Base-by-base conservation (phyloP, 2,113 vertebrate species). In the Martes martes region DNA sequence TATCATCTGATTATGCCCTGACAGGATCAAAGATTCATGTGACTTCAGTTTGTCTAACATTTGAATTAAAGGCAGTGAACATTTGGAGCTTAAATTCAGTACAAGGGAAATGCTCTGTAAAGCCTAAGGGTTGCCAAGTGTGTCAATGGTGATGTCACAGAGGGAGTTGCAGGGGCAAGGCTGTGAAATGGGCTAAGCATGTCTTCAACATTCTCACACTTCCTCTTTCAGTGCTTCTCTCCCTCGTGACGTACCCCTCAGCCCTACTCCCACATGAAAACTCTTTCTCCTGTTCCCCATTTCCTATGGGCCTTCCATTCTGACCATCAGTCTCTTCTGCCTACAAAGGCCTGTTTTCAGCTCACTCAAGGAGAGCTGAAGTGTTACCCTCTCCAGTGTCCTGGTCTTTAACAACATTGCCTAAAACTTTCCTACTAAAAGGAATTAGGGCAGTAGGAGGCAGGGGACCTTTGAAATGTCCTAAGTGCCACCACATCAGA, bases 1-100 rank as follows among this genome's bases (percentile, higher is more conserved):
- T 91, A 71, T 9, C 63, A 94, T 91, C 78, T 91, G 88, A 93
- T 79, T 95, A 87, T 28, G n/a, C 79, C 52, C 67, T n/a, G 11
- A 78, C 39, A 89, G 81, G 59, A 86, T 71, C 81, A 93, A 92
- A 97, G 93, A 67, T 3, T 6, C 71, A 15, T 3, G 74, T 81
- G 90, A 78, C 88, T 84, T 78, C 33, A 19, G 79, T 78, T 67
- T 61, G 45, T 82, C 79, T 91, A 57, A 65, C 28, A 71, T 45
- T 78, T 36, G 79, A n/a, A 79, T 87, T 83, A 45, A 79, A 93
- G 63, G 61, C 76, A 71, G 71, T 33, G 65, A 85, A 52, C 4
- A 13, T 14, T 16, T 76, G 76, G 59, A 95, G 91, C 71, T 81
- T 95, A 78, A 73, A 88, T 90, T 73, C 15, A 26, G 83, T 71